A percentile compares a stretch with the other conserved stretches of the same genome.
Evolutionary conservation across 2,113 vertebrate genomes (phyloP).

Genomic region (Gnathonemus longibarbis): DNA sequence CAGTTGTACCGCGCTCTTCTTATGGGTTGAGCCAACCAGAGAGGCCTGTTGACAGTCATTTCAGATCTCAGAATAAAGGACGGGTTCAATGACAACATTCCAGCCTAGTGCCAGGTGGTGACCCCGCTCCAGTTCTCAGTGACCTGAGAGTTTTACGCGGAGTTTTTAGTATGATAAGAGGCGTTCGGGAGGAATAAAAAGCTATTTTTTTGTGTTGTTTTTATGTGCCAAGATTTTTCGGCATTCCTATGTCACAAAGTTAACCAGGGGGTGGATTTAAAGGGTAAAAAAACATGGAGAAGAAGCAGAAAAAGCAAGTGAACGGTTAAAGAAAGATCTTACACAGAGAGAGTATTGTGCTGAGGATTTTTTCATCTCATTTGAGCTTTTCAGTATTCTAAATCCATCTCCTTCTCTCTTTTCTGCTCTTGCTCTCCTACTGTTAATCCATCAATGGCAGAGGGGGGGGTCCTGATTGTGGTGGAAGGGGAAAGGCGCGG

Average conservation of each 20-base stretch:
- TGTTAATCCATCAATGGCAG: conserved; percentile 8
- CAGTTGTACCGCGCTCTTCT: background rate
- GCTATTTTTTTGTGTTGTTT: background rate
- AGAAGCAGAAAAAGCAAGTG: background rate
- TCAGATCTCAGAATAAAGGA: background rate
- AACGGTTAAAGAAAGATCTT: background rate
- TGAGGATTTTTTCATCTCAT: conserved; percentile 2
- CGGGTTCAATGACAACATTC: background rate
- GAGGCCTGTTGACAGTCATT: background rate
- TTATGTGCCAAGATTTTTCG: background rate
- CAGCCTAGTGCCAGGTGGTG: conserved; percentile 6
- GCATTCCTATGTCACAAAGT: conserved; percentile 6
- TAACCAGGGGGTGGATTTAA: conserved; percentile 18
- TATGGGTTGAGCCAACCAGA: background rate
- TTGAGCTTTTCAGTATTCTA: conserved; percentile 1
- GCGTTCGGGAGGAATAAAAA: background rate
- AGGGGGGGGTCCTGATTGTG: conserved; percentile 4
- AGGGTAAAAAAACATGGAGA: background rate
- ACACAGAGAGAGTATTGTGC: conserved; percentile 7
- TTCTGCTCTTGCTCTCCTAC: conserved; percentile 7
- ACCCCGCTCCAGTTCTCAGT: background rate
- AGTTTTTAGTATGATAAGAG: background rate
- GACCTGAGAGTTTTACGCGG: background rate
- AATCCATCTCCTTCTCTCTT: background rate
- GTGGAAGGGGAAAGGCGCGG: background rate